A percentile compares a stretch with the other conserved stretches of the same genome.
Evolutionary conservation across 2,888 invertebrate species (phyloP).

Genomic region (Dolichopus griseipennis): DNA sequence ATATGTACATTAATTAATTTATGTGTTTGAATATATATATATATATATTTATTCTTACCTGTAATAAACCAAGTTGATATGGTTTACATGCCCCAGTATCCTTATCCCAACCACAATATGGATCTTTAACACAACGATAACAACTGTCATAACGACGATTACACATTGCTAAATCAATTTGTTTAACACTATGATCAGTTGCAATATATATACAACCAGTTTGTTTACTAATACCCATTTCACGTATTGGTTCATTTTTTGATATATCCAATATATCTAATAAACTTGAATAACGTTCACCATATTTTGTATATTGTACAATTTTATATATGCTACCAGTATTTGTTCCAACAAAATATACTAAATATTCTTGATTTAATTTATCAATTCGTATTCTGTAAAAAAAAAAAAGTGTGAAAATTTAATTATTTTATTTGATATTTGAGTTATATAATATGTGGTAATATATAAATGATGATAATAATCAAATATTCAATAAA

Average conservation of each 20-base stretch:
- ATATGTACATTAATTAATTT: too few species aligned
- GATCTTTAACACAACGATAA: slow-evolving; percentile 85
- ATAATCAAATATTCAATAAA: too few species aligned
- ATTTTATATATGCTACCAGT: slow-evolving; percentile 86
- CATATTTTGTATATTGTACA: slow-evolving; percentile 78
- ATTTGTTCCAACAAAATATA: slow-evolving; percentile 83
- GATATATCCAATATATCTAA: slow-evolving; percentile 88
- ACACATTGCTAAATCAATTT: slow-evolving; percentile 84
- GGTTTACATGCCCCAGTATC: slow-evolving; percentile 79
- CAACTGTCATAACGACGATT: slow-evolving; percentile 85
- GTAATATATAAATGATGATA: slow-evolving; percentile 8
- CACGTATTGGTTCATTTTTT: slow-evolving; percentile 76
- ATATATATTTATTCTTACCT: slow-evolving; percentile 26
- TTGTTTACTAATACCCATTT: slow-evolving; percentile 77
- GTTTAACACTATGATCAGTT: slow-evolving; percentile 78
- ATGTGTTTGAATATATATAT: too few species aligned
- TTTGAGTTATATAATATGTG: slow-evolving; percentile 7
- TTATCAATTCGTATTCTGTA: slow-evolving; percentile 43
- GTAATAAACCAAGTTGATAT: slow-evolving; percentile 67
- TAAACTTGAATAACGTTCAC: slow-evolving; percentile 73
- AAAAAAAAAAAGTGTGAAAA: slow-evolving; percentile 15
- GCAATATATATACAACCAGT: slow-evolving; percentile 85
- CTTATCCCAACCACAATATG: slow-evolving; percentile 95
- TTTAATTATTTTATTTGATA: slow-evolving; percentile 11
- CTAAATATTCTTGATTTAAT: slow-evolving; percentile 63